Conservation (phyloP, 2,113 vertebrate genomes). For the Bufo bufo region DNA sequence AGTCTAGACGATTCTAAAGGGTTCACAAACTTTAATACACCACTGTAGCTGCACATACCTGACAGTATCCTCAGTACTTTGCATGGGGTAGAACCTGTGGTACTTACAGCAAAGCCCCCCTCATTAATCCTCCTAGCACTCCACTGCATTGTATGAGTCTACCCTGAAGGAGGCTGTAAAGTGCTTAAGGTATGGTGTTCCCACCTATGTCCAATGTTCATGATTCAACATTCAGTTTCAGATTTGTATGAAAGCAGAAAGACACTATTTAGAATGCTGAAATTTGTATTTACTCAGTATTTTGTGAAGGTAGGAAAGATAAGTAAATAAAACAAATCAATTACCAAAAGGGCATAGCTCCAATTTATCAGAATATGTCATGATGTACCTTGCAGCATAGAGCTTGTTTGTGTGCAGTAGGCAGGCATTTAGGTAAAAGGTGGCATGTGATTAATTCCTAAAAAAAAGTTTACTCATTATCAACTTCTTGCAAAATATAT, state of each 20-base stretch:
- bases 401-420: not conserved
- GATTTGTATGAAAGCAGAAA: not conserved
- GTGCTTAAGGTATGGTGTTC: not conserved
- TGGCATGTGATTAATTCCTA: conserved; percentile 46
- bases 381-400: not conserved
- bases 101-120: too few relatives aligned
- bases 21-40: too few relatives aligned
- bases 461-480: conserved; percentile 52
- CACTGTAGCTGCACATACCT: too few relatives aligned
- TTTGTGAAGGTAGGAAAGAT: not conserved
- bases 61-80: too few relatives aligned
- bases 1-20: too few relatives aligned
- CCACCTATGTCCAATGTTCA: not conserved
- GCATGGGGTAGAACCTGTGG: too few relatives aligned
- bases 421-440: not conserved
- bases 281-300: not conserved
- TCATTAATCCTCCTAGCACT: too few relatives aligned
- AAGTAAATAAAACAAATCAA: not conserved
- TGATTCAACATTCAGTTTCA: not conserved
- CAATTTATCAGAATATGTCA: conserved; percentile 31
- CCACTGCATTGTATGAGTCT: too few relatives aligned
- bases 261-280: not conserved
- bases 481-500: conserved; percentile 45
- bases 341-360: not conserved
- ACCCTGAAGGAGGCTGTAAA: too few relatives aligned